phyloP scores from a whole-genome alignment of 2,113 vertebrate species.

The Carassius gibelio region DNA sequence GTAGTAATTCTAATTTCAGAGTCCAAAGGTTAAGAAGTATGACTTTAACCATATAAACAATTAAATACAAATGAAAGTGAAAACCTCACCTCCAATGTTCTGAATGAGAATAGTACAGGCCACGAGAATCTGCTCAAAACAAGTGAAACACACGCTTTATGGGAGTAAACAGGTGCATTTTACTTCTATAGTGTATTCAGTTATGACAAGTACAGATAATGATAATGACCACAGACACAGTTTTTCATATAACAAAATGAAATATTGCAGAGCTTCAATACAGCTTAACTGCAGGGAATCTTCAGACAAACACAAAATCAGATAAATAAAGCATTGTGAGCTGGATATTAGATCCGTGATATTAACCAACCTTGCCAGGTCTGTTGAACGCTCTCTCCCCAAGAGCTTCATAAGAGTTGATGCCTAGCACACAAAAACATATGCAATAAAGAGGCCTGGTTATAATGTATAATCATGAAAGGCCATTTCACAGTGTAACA shows the following conservation, averaged over 20 bases:
- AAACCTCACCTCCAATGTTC: constrained; percentile 91
- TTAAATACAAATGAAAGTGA: background rate
- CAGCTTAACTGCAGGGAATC: background rate
- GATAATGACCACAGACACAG: background rate
- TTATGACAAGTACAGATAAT: background rate
- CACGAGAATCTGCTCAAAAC: constrained; percentile 80
- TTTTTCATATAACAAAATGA: background rate
- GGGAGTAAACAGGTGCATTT: background rate
- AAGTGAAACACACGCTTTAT: background rate
- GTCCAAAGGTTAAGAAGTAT: background rate
- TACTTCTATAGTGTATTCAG: background rate
- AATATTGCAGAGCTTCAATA: background rate
- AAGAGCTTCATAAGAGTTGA: constrained; percentile 91
- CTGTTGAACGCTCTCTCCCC: constrained; percentile 86
- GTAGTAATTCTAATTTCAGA: background rate
- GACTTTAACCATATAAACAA: background rate
- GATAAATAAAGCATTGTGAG: constrained; percentile 16
- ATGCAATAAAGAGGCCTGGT: background rate
- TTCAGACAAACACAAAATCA: background rate
- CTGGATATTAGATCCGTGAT: background rate
- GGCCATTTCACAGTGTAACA: background rate
- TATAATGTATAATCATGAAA: background rate
- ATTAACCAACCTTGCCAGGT: constrained; percentile 82
- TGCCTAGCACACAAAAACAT: constrained; percentile 72
- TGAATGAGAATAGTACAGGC: constrained; percentile 88